phyloP scores from a whole-genome alignment of 2,888 invertebrate genomes.

The Eugnorisma glareosa region DNA sequence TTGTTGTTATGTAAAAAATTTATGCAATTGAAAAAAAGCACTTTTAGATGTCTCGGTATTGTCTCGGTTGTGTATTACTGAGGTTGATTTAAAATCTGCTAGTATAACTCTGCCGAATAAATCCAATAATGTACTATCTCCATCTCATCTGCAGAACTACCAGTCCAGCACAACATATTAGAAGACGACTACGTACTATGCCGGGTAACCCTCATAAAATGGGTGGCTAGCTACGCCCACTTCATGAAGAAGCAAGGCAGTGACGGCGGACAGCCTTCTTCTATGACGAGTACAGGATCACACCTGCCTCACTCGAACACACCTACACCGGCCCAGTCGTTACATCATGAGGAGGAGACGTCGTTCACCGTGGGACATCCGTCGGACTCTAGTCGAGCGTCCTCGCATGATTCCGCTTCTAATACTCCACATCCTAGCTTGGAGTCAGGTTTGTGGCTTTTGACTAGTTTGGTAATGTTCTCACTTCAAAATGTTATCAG shows the following conservation, averaged over 20 bases:
- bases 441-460: conserved; percentile 88
- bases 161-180: conserved; percentile 93
- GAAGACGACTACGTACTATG: conserved; percentile 93
- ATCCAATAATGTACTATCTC: not conserved
- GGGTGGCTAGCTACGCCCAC: conserved; percentile 96
- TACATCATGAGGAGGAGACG: conserved; percentile 88
- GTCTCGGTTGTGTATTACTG: not conserved
- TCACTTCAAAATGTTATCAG: not conserved
- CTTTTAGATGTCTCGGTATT: not conserved
- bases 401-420: conserved; percentile 87
- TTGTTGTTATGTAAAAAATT: not conserved
- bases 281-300: conserved; percentile 86
- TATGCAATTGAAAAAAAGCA: not conserved
- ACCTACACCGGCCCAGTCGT: conserved; percentile 82
- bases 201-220: conserved; percentile 96
- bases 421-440: conserved; percentile 91
- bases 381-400: conserved; percentile 88
- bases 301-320: conserved; percentile 83
- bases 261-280: conserved; percentile 87
- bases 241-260: conserved; percentile 92
- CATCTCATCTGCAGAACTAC: conserved; percentile 90
- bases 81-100: not conserved
- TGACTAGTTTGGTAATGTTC: not conserved
- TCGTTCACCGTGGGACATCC: conserved; percentile 87
- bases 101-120: not conserved